Percentiles rank a stretch among this genome's conserved stretches.
phyloP scores from a whole-genome alignment of 2,113 vertebrate genomes.

The Clarias magur region DNA sequence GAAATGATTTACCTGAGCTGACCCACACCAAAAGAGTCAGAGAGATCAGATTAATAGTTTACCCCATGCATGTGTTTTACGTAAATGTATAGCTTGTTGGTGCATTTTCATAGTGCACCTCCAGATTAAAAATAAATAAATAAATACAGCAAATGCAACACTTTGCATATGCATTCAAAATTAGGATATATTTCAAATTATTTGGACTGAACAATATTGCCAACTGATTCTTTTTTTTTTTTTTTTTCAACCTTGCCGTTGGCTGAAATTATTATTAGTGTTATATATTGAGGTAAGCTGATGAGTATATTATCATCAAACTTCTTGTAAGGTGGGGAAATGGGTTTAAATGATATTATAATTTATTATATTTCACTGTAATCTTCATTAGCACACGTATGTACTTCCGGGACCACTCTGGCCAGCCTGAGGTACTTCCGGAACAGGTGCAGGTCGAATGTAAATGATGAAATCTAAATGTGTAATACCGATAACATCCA shows the following conservation, averaged over 20 bases:
- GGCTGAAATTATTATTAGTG: conserved; percentile 69
- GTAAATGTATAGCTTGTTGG: neutral
- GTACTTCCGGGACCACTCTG: neutral
- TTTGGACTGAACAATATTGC: conserved; percentile 49
- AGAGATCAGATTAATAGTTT: neutral
- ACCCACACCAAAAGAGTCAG: neutral
- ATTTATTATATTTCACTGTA: neutral
- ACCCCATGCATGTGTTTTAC: neutral
- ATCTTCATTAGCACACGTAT: neutral
- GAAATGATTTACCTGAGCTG: neutral
- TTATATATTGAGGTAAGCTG: too few species aligned
- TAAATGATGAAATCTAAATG: neutral
- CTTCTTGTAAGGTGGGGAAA: neutral
- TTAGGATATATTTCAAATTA: conserved; percentile 43
- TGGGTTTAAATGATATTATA: neutral
- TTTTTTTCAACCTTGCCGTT: conserved; percentile 56
- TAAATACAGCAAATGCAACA: conserved; percentile 26
- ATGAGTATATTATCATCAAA: neutral
- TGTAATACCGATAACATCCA: neutral
- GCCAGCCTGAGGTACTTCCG: neutral
- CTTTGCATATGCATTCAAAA: conserved; percentile 32
- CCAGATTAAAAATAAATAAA: neutral
- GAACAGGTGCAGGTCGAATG: neutral
- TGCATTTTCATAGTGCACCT: neutral
- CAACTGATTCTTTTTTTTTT: conserved; percentile 22